Evolutionary conservation across 2,888 invertebrate species (phyloP).

Genomic region (Chaitophorus viminalis): DNA sequence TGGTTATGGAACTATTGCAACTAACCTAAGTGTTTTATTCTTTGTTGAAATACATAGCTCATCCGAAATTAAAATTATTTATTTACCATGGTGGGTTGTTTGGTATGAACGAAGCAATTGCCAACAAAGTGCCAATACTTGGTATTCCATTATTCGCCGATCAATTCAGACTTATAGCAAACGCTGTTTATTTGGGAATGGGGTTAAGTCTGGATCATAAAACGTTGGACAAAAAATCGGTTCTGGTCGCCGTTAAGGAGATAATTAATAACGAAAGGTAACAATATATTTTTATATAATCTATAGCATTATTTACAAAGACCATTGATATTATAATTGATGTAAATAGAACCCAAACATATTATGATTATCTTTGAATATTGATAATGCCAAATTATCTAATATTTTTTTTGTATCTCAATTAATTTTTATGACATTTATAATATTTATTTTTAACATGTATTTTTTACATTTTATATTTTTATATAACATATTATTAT

Average conservation of each 20-base stretch:
- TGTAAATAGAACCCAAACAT: no score
- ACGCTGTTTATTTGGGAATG: slow-evolving; percentile 10
- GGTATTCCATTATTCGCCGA: slow-evolving; percentile 41
- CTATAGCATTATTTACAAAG: no score
- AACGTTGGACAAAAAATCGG: not conserved
- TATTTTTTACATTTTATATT: no score
- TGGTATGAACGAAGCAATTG: slow-evolving; percentile 27
- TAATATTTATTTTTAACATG: no score
- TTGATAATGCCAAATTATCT: no score
- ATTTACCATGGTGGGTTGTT: slow-evolving; percentile 42
- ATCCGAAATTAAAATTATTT: slow-evolving; percentile 39
- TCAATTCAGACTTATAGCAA: slow-evolving; percentile 31
- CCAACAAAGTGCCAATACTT: slow-evolving; percentile 34
- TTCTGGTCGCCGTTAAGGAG: slow-evolving; percentile 4
- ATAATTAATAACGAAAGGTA: slow-evolving; percentile 22
- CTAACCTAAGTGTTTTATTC: no score
- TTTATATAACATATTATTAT: no score
- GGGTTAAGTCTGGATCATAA: slow-evolving; percentile 25
- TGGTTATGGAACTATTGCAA: no score
- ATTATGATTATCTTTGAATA: no score
- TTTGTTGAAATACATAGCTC: not conserved
- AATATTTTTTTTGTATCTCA: no score
- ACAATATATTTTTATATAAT: not conserved
- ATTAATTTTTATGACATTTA: no score
- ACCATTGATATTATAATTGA: no score